Conservation (phyloP, 1,140 invertebrate genomes). For the Dendrolimus punctatus region DNA sequence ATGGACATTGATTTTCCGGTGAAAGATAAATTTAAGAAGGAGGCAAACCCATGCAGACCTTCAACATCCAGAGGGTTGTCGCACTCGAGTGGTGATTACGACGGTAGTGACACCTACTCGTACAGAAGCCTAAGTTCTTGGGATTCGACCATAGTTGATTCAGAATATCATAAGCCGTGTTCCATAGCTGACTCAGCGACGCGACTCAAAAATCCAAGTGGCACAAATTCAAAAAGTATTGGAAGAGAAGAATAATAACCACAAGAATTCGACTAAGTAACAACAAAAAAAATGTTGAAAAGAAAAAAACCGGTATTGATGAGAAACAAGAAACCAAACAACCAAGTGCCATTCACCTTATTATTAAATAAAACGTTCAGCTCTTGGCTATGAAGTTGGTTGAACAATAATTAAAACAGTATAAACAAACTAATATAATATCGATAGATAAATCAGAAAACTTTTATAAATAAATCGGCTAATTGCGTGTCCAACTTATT, state of each 20-base stretch:
- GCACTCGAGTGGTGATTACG: slow-evolving; percentile 29
- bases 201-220: slow-evolving; percentile 33
- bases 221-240: slow-evolving; percentile 28
- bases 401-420: too few relatives aligned
- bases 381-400: too few relatives aligned
- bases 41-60: slow-evolving; percentile 19
- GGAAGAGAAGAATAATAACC: slow-evolving; percentile 18
- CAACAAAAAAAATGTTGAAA: slow-evolving; percentile 5
- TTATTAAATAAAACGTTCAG: too few relatives aligned
- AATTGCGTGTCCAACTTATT: too few relatives aligned
- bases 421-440: too few relatives aligned
- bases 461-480: too few relatives aligned
- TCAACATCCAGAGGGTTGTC: slow-evolving; percentile 35
- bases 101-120: slow-evolving; percentile 22
- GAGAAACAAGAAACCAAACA: too few relatives aligned
- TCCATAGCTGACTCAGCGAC: slow-evolving; percentile 31
- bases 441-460: too few relatives aligned
- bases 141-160: slow-evolving; percentile 15
- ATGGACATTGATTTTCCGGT: slow-evolving; percentile 6
- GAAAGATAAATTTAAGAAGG: slow-evolving; percentile 20
- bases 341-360: too few relatives aligned
- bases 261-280: slow-evolving; percentile 15
- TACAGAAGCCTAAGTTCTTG: slow-evolving; percentile 28
- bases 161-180: slow-evolving; percentile 22
- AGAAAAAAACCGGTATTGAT: slow-evolving; percentile 1